A percentile compares a stretch with the other conserved stretches of the same genome.
phyloP scores from a whole-genome alignment of 2,888 invertebrate genomes.

The Pandemis corylana region DNA sequence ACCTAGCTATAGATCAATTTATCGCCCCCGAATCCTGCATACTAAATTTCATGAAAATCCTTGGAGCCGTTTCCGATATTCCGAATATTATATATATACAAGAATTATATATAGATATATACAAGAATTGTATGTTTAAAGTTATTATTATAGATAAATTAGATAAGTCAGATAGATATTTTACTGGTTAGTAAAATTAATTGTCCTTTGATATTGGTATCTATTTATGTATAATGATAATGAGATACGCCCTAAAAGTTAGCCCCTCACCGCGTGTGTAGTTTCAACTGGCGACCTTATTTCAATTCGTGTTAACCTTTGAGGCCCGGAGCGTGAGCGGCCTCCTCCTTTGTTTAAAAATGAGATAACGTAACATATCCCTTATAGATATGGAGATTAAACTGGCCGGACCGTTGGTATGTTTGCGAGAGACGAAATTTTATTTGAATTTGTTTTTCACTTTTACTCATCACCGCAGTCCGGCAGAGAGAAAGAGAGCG shows the following conservation, averaged over 20 bases:
- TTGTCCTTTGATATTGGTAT: not conserved
- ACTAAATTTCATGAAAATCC: too few species aligned
- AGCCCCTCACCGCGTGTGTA: not conserved
- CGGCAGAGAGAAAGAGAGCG: too few species aligned
- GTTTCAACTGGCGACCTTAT: constrained; percentile 17
- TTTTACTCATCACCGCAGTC: not conserved
- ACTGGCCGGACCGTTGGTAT: constrained; percentile 3
- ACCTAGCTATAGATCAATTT: too few species aligned
- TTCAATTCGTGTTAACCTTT: constrained; percentile 32
- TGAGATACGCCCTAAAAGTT: not conserved
- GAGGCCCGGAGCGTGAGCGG: constrained; percentile 24
- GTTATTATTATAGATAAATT: too few species aligned
- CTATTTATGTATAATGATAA: not conserved
- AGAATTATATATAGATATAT: too few species aligned
- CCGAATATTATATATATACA: too few species aligned
- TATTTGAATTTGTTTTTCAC: not conserved
- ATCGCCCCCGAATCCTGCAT: too few species aligned
- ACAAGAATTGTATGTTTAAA: too few species aligned
- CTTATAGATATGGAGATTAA: constrained; percentile 28
- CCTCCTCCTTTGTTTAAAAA: constrained; percentile 30
- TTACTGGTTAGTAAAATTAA: too few species aligned
- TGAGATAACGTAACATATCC: constrained; percentile 24
- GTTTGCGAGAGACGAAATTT: not conserved
- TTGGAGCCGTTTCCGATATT: too few species aligned
- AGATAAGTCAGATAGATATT: too few species aligned